Evolutionary conservation across 1,140 invertebrate species (phyloP), one percentile per base, ranked within the genome.

Genomic region (Zaprionus nigranus): DNA sequence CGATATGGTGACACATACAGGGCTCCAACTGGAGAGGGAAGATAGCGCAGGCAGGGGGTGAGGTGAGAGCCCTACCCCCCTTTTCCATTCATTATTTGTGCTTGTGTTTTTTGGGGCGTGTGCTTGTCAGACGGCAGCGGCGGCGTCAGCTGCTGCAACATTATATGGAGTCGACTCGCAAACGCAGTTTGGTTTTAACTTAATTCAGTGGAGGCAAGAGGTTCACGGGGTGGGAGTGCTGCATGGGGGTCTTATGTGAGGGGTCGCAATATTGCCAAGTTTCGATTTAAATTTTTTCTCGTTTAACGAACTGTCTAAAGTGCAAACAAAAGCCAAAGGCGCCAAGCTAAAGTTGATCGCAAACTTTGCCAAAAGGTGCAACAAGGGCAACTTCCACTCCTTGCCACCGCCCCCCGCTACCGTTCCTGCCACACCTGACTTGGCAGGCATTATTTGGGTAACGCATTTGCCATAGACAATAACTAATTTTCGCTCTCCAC

Each of bases 61-160:
- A 30, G 26, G 54, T 4, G 15, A 15, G 13, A 12, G 20, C 11
- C 20, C 20, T 54, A 60, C 64, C 62, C 57, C 54, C 46, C 51
- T 57, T 65, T 71, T 61, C 26, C 60, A 61, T 75, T 70, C 61
- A 70, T 75, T 79, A 75, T 65, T 69, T 60, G 43, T 40, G 59
- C 54, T 46, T 46, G 63, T 70, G 54, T 58, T 57, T 65, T 71
- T 72, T 38, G 24, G 49, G 56, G 22, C 36, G 46, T 57, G 49
- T 65, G 20, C 40, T 38, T 68, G 64, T 62, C 49, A 15, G 58
- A 4, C 30, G 15, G 28, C 74, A 69, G 57, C n/a, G 53, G 2
- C 30, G 12, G 53, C 75, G 75, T 67, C 75, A 77, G 75, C 75
- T 77, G 70, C n/a, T 77, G 75, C 75, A 77, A 77, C 75, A 77